Conservation (phyloP, 1,140 invertebrate genomes). For the Harpegnathos saltator region DNA sequence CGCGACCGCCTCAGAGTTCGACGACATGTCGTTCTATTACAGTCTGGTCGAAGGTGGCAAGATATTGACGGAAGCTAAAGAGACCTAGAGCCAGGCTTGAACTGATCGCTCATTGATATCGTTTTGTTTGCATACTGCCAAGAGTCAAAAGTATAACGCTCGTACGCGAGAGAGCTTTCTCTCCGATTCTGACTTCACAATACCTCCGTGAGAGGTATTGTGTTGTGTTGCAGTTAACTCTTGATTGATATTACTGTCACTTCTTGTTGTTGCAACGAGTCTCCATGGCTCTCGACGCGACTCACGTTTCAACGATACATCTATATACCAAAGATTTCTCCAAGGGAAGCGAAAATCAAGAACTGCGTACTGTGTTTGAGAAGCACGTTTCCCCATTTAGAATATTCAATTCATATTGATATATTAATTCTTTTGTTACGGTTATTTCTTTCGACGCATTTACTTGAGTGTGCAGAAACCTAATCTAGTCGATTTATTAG, state of each 20-base stretch:
- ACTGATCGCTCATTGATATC: background rate
- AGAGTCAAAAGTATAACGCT: constrained; percentile 56
- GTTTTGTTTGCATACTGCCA: constrained; percentile 63
- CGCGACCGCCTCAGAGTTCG: constrained; percentile 94
- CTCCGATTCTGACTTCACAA: constrained; percentile 22
- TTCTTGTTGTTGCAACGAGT: constrained; percentile 26
- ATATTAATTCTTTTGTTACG: constrained; percentile 18
- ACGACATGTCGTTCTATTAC: constrained; percentile 94
- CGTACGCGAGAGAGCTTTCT: constrained; percentile 22
- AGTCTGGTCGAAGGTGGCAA: constrained; percentile 92
- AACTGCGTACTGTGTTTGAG: background rate
- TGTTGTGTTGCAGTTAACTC: constrained; percentile 19
- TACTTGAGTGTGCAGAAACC: constrained; percentile 72
- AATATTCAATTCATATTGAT: constrained; percentile 10
- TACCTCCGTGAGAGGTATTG: constrained; percentile 3
- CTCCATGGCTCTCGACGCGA: constrained; percentile 5
- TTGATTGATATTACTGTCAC: background rate
- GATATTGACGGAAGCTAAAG: constrained; percentile 83
- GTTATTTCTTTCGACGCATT: constrained; percentile 43
- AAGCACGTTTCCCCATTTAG: constrained; percentile 5
- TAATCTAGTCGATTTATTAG: constrained; percentile 67
- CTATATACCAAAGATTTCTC: constrained; percentile 16
- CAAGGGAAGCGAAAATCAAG: background rate
- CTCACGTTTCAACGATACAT: background rate
- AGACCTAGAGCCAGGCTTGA: constrained; percentile 67